phyloP scores from a whole-genome alignment of 2,797 vertebrate genomes.

The Cyclopterus lumpus region DNA sequence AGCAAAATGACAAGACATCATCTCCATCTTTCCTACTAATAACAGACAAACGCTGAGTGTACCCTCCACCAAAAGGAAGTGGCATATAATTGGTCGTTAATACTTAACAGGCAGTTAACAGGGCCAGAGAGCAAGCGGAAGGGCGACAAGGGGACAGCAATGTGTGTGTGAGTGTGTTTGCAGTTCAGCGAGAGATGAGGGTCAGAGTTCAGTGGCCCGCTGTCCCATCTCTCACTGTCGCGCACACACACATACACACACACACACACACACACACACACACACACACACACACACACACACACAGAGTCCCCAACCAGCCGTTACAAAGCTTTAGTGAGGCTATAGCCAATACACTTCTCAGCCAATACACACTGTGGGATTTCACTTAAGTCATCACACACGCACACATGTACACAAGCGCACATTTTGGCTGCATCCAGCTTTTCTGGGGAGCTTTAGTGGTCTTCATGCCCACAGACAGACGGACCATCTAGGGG shows the following conservation, averaged over 20 bases:
- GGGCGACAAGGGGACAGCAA: slow-evolving; percentile 29
- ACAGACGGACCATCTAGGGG: slow-evolving; percentile 68
- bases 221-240: slow-evolving; percentile 52
- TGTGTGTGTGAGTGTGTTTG: slow-evolving; percentile 22
- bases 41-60: slow-evolving; percentile 56
- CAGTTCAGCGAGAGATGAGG: slow-evolving; percentile 55
- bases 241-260: slow-evolving; percentile 22
- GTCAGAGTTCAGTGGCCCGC: slow-evolving; percentile 54
- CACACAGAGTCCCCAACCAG: slow-evolving; percentile 48
- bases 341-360: slow-evolving; percentile 55
- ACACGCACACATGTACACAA: not conserved
- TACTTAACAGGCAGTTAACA: slow-evolving; percentile 69
- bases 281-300: slow-evolving; percentile 34
- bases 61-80: slow-evolving; percentile 57
- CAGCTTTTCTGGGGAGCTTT: slow-evolving; percentile 62
- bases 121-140: slow-evolving; percentile 31
- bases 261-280: slow-evolving; percentile 19
- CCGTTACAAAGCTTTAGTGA: slow-evolving; percentile 60
- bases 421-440: slow-evolving; percentile 47
- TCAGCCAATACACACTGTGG: slow-evolving; percentile 59
- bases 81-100: slow-evolving; percentile 77
- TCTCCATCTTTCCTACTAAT: slow-evolving; percentile 26
- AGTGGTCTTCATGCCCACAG: slow-evolving; percentile 62
- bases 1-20: slow-evolving; percentile 45
- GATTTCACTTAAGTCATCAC: slow-evolving; percentile 60